Evolutionary conservation across 1,140 invertebrate genomes (phyloP).

Genomic region (Sitobion miscanthi): DNA sequence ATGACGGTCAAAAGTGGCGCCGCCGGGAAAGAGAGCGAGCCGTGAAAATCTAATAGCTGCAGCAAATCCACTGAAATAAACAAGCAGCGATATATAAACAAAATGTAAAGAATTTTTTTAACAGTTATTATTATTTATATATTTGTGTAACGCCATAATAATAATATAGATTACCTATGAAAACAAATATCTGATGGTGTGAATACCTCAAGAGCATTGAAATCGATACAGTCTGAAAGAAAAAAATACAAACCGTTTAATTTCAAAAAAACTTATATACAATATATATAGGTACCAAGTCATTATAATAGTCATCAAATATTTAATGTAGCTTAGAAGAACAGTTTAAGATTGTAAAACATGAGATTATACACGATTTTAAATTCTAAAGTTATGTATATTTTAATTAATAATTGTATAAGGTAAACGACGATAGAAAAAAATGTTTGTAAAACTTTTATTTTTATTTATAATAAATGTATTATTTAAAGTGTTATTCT

Average conservation of each 20-base stretch:
- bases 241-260: constrained; percentile 58
- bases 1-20: constrained; percentile 96
- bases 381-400: background rate
- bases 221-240: constrained; percentile 94
- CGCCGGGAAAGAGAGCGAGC: constrained; percentile 90
- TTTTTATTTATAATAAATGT: background rate
- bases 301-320: background rate
- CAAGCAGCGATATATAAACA: background rate
- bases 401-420: background rate
- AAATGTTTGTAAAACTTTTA: no score
- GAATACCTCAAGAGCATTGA: constrained; percentile 98
- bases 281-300: background rate
- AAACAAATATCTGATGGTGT: constrained; percentile 98
- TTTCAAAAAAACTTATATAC: background rate
- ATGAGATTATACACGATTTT: background rate
- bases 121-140: background rate
- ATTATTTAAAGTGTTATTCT: background rate
- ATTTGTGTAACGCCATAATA: background rate
- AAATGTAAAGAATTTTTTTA: background rate
- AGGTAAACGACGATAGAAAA: background rate
- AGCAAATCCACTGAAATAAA: constrained; percentile 86
- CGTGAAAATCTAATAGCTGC: constrained; percentile 96
- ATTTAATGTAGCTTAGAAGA: background rate
- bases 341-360: background rate
- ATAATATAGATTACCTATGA: constrained; percentile 81